Evolutionary conservation across 2,113 vertebrate species (phyloP).

Genomic region (Verasper variegatus): DNA sequence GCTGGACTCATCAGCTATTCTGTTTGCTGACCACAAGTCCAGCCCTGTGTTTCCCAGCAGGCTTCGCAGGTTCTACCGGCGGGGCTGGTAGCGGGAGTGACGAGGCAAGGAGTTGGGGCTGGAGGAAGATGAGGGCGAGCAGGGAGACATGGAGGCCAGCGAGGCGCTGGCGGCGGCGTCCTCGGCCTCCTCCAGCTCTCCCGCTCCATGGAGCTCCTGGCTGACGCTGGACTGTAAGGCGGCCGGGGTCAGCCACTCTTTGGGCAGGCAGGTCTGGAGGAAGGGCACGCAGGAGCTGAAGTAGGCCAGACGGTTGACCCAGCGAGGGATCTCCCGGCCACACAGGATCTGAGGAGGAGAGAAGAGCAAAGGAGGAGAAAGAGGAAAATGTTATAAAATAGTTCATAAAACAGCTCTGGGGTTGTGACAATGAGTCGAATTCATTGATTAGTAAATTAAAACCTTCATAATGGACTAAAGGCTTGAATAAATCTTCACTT

Average conservation of each 20-base stretch:
- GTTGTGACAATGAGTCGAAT: too few species aligned
- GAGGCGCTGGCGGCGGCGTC: conserved; percentile 89
- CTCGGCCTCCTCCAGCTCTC: conserved; percentile 93
- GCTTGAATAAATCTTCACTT: too few species aligned
- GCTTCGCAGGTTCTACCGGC: conserved; percentile 81
- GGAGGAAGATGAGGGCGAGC: background rate
- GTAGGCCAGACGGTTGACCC: conserved; percentile 99
- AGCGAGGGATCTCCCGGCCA: conserved; percentile 97
- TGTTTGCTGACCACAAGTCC: background rate
- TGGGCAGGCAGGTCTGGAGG: conserved; percentile 98
- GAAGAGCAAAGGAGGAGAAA: background rate
- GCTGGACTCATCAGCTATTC: conserved; percentile 20
- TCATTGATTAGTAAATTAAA: too few species aligned
- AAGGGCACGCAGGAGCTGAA: conserved; percentile 99
- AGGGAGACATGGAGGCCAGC: conserved; percentile 47
- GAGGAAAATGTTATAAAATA: background rate
- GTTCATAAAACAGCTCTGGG: background rate
- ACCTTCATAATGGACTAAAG: too few species aligned
- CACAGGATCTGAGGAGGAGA: conserved; percentile 89
- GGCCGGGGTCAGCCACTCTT: conserved; percentile 98
- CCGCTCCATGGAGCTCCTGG: conserved; percentile 90
- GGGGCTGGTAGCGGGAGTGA: conserved; percentile 88
- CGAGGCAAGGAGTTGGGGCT: conserved; percentile 76
- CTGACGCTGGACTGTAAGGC: conserved; percentile 97
- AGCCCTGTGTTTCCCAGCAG: background rate